Evolutionary conservation across 1,140 invertebrate genomes (phyloP).

Genomic region (Linepithema humile): DNA sequence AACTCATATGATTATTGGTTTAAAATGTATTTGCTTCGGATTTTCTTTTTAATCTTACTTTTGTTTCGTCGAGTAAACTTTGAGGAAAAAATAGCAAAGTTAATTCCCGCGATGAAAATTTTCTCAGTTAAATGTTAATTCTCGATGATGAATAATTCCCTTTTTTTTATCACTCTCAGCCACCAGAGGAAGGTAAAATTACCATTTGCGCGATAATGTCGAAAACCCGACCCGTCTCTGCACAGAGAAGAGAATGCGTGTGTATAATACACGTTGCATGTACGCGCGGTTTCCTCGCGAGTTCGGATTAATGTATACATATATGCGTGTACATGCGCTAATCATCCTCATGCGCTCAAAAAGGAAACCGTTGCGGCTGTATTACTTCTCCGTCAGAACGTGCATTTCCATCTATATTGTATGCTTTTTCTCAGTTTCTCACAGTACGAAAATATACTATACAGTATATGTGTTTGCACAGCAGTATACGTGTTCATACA

Average conservation of each 20-base stretch:
- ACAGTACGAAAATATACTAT: background rate
- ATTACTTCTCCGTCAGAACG: background rate
- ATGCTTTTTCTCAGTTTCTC: background rate
- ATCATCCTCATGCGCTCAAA: background rate
- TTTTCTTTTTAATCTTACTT: background rate
- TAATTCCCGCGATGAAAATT: background rate
- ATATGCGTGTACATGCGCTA: background rate
- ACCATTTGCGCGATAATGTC: constrained; percentile 9
- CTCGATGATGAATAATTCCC: constrained; percentile 4
- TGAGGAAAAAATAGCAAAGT: background rate
- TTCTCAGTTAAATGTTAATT: background rate
- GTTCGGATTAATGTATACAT: background rate
- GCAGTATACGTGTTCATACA: background rate
- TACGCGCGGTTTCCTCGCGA: background rate
- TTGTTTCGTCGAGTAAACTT: background rate
- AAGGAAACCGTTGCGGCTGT: background rate
- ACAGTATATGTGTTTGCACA: background rate
- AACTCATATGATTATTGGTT: too few relatives aligned
- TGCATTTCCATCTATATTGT: background rate
- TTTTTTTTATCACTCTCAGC: background rate
- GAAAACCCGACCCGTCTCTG: background rate
- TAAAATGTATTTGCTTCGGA: too few relatives aligned
- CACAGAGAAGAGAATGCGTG: background rate
- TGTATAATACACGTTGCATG: background rate
- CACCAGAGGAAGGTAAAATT: background rate